Conservation (phyloP, 2,797 vertebrate genomes). For the Amazona ochrocephala region DNA sequence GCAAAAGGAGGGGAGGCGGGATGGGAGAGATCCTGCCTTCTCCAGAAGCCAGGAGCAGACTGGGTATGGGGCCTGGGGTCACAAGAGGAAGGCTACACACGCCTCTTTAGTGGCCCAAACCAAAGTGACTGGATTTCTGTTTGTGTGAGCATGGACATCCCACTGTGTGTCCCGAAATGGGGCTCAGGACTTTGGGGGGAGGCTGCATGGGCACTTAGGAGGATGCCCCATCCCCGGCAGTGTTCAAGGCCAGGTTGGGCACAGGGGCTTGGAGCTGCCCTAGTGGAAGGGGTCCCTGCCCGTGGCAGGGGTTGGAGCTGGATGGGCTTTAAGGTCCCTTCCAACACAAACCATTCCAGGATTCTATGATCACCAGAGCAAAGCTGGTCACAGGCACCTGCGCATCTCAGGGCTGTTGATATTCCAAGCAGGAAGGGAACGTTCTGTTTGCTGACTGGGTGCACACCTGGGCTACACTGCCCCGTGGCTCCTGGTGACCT, state of each 20-base stretch:
- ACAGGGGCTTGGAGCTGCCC: background rate
- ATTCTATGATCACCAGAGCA: background rate
- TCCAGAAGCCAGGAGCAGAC: background rate
- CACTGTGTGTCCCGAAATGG: rapidly evolving
- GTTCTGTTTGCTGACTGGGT: background rate
- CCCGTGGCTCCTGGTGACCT: rapidly evolving
- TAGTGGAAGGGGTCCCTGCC: background rate
- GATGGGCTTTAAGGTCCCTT: background rate
- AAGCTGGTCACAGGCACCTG: background rate
- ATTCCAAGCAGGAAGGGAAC: background rate
- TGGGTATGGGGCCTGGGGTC: rapidly evolving
- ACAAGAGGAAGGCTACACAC: background rate
- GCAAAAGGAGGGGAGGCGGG: rapidly evolving
- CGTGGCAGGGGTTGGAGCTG: background rate
- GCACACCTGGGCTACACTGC: background rate
- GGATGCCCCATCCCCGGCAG: background rate
- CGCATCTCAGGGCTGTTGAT: background rate
- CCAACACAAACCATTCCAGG: background rate
- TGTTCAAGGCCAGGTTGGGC: background rate
- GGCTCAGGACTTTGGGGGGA: rapidly evolving
- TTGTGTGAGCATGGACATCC: rapidly evolving
- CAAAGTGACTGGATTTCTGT: rapidly evolving
- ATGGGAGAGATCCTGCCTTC: background rate
- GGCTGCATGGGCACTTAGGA: background rate
- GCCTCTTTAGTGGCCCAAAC: rapidly evolving